These are phyloP conservation scores for Drosophila kikkawai DNA, from an alignment of 1,140 invertebrate species.

Conservation along the genomic window DNA sequence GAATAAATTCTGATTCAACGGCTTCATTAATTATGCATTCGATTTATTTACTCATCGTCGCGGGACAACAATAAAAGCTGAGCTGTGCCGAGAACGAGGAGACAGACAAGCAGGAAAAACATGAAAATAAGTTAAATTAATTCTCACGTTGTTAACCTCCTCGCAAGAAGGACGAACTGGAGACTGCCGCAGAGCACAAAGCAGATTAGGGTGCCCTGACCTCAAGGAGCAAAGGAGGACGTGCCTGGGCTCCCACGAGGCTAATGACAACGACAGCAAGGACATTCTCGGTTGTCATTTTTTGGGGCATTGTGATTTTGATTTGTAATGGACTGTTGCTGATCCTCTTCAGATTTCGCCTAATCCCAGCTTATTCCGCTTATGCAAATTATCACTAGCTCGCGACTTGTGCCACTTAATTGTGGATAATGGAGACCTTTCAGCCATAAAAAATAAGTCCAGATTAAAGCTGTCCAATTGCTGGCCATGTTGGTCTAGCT, in stretches of 20 bases:
- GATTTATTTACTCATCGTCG: slow-evolving; percentile 22
- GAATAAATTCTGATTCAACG: not conserved
- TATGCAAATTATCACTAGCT: slow-evolving; percentile 30
- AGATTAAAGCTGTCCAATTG: slow-evolving; percentile 9
- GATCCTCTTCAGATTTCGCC: slow-evolving; percentile 36
- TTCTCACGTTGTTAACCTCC: slow-evolving; percentile 47
- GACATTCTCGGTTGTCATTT: slow-evolving; percentile 23
- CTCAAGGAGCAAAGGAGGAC: slow-evolving; percentile 40
- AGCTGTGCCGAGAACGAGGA: not conserved
- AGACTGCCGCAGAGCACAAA: slow-evolving; percentile 52
- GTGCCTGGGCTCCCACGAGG: slow-evolving; percentile 43
- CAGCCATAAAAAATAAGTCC: not conserved
- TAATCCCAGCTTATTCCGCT: slow-evolving; percentile 24
- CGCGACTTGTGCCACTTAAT: slow-evolving; percentile 36
- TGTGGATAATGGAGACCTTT: slow-evolving; percentile 32
- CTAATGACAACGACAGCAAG: slow-evolving; percentile 41
- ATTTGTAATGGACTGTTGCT: slow-evolving; percentile 42
- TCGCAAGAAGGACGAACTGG: slow-evolving; percentile 34
- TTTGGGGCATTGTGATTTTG: slow-evolving; percentile 40
- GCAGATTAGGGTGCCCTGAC: slow-evolving; percentile 47
- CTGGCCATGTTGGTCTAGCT: not conserved
- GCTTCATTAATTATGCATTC: slow-evolving; percentile 44
- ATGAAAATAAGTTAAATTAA: slow-evolving; percentile 56
- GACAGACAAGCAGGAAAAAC: slow-evolving; percentile 25
- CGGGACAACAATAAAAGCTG: slow-evolving; percentile 28